Conservation (phyloP, 2,113 vertebrate species). For the Brachypodius melanocephalos region DNA sequence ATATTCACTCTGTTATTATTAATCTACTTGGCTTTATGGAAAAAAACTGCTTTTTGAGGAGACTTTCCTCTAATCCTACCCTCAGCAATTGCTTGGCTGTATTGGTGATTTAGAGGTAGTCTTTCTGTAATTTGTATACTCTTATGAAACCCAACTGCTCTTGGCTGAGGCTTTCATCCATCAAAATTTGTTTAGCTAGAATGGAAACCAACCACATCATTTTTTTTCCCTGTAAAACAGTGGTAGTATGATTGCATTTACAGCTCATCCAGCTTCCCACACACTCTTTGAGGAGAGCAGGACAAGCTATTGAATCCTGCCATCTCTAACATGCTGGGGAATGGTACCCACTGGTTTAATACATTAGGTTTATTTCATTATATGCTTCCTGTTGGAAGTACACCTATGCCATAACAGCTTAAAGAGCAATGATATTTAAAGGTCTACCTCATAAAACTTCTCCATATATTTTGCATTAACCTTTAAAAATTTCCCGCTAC, state of each 20-base stretch:
- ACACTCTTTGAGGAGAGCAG: not conserved
- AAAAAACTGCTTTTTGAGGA: not conserved
- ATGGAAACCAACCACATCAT: not conserved
- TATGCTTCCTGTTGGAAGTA: not conserved
- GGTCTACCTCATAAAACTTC: slow-evolving; percentile 8
- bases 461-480: slow-evolving; percentile 7
- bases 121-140: not conserved
- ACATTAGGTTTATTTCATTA: not conserved
- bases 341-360: not conserved
- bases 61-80: not conserved
- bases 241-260: not conserved
- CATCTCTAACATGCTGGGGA: not conserved
- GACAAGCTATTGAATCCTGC: not conserved
- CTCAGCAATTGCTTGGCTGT: not conserved
- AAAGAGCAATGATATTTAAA: slow-evolving; percentile 32
- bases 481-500: not conserved
- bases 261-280: not conserved
- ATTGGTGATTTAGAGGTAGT: not conserved
- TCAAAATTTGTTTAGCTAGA: not conserved
- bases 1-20: not conserved
- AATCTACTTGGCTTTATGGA: not conserved
- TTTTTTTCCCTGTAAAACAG: not conserved
- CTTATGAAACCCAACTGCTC: not conserved
- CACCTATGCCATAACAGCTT: not conserved
- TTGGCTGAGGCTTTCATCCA: not conserved